Base-by-base conservation (phyloP, 2,888 invertebrate species). In the Chrysina gloriosa region DNA sequence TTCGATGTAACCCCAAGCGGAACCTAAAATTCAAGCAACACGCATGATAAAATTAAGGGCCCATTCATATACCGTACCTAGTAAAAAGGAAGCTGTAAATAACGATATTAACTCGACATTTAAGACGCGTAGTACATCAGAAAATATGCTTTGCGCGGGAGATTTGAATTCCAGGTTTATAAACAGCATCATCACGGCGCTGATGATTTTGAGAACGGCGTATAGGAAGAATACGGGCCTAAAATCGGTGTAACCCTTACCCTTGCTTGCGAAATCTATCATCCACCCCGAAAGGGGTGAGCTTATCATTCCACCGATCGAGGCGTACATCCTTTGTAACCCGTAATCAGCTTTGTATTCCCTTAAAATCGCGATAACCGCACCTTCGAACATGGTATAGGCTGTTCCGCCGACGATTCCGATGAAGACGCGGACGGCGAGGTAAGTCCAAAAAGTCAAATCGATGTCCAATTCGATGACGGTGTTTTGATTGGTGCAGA, bases 1-100 rank as follows among this genome's bases (percentile, higher is more conserved):
- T 82, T 93, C 93, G 73, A 93, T 89, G 82, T 91, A 92, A 34
- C 93, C 93, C 92, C 92, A 93, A n/a, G 91, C 90, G 19, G 89
- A 90, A 29, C 92, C 92, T 92, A 42, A 58, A 58, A 42, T 2
- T n/a, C 11, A 3, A 5, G 11, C 3, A 58, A 61, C 56, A 39
- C 27, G 47, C 23, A 19, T 36, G 5, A 50, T 29, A 7, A 4
- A 19, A 36, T 36, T 67, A 27, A 27, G 2, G 16, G 34, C n/a
- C 19, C 9, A n/a, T 56, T 0, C n/a, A 9, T 7, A 29, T 9
- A 27, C 23, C 5, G 16, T 82, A 92, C 92, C 92, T 81, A 92
- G 86, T 73, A 92, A 84, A 72, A 92, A 89, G 76, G 90, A 90
- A 3, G 90, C 90, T 21, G 90, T 84, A 73, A 92, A 89, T n/a